phyloP scores from a whole-genome alignment of 2,113 vertebrate species.

The Pterocles orientalis region DNA sequence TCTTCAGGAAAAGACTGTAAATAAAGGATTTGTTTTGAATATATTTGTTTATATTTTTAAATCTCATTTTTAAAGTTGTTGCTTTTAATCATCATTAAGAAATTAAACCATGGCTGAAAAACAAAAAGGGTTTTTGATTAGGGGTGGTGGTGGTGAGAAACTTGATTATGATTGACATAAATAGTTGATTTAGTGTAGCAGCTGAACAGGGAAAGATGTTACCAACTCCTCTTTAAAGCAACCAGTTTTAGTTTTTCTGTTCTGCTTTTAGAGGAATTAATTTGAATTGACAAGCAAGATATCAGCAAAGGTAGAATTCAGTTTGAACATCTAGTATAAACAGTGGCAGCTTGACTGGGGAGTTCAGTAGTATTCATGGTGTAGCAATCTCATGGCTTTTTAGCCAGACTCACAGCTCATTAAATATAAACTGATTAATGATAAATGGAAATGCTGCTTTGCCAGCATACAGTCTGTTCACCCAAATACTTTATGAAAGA shows the following conservation, averaged over 20 bases:
- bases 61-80: background rate
- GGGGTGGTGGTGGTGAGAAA: background rate
- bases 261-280: background rate
- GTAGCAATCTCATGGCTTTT: background rate
- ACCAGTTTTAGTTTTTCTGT: background rate
- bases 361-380: background rate
- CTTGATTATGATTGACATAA: background rate
- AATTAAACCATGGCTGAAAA: background rate
- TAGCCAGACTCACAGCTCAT: background rate
- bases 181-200: background rate
- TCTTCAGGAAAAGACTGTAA: background rate
- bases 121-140: background rate
- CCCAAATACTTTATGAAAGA: background rate
- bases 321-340: background rate
- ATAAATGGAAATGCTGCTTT: background rate
- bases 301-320: background rate
- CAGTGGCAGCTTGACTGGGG: background rate
- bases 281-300: background rate
- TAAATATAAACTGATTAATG: background rate
- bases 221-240: background rate
- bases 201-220: background rate
- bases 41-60: background rate
- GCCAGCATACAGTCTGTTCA: background rate
- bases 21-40: background rate
- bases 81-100: background rate